Evolutionary conservation across 2,797 vertebrate genomes (phyloP).

Genomic region (Mormyrus proboscirostris): DNA sequence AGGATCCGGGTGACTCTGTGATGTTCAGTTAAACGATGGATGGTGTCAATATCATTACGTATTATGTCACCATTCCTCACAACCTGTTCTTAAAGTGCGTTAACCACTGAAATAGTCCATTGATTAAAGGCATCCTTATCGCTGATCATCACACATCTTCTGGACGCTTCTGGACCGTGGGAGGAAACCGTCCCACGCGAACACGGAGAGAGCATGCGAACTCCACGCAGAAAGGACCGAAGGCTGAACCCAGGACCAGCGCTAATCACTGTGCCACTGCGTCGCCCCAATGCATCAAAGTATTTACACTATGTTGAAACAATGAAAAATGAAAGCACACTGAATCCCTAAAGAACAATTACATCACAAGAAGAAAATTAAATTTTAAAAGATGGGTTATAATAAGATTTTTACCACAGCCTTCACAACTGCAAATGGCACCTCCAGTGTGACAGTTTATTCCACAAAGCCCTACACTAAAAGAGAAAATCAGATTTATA

Average conservation of each 20-base stretch:
- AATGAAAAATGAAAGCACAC: not conserved
- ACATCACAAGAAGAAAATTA: not conserved
- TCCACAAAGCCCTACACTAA: constrained; percentile 54
- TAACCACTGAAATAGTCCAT: not conserved
- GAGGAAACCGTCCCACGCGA: not conserved
- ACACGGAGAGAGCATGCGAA: not conserved
- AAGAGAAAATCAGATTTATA: constrained; percentile 65
- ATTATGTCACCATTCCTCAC: not conserved
- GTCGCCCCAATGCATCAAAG: no score
- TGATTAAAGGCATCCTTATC: not conserved
- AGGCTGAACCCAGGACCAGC: not conserved
- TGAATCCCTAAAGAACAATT: not conserved
- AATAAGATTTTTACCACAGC: constrained; percentile 36
- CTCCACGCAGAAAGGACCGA: not conserved
- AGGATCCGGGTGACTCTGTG: not conserved
- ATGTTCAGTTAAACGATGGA: not conserved
- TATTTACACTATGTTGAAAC: no score
- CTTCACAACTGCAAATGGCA: constrained; percentile 41
- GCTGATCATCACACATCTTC: not conserved
- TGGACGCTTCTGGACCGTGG: not conserved
- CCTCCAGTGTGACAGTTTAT: constrained; percentile 43
- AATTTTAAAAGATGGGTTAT: not conserved
- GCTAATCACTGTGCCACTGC: no score
- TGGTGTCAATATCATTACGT: not conserved
- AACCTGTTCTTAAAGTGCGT: not conserved